Base-by-base conservation (phyloP, 2,888 invertebrate species). In the Clistopyga incitator region DNA sequence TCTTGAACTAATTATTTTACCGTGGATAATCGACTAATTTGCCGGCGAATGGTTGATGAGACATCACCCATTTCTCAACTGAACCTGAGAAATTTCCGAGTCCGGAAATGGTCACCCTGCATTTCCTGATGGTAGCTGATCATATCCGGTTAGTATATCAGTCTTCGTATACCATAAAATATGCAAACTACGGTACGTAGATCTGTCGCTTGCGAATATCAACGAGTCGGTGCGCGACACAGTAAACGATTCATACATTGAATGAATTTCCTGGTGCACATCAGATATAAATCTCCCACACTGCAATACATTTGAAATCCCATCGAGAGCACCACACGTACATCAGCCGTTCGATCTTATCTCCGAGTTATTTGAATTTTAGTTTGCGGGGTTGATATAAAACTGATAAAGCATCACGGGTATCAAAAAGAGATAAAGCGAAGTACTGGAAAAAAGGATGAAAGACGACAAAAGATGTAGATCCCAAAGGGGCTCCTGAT, bases 401-500 rank as follows among this genome's bases (percentile, higher is more conserved):
- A 72, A 59, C 59, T 59, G 59, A 25, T 42, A 45, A 45, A 72
- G 10, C 10, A 10, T 38, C 59, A 42, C 1, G 29, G 25, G 54
- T 13, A 59, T 59, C 29, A n/a, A 42, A 45, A 50, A 18, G 15
- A 52, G 34, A 18, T 8, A 68, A 18, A 45, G 47, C 8, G 59
- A 6, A 23, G 18, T 10, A 23, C 61, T 8, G 59, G n/a, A n/a
- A 25, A 11, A 4, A 59, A 29, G 8, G 29, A 42, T 50, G 65
- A 77, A 29, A 47, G 45, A 56, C 52, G 64, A 45, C 67, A 38
- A 20, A 47, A 34, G 65, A 83, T 83, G 72, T 34, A 64, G 56
- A 75, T 83, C 77, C 25, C 76, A 59, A 80, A 47, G 74, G 80
- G 74, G 20, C 18, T 56, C 15, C 52, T 50, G 54, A 20, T 59